Percentiles rank a stretch among this genome's conserved stretches.
Conservation (phyloP, 2,888 invertebrate species). For the Eristalis intricaria region DNA sequence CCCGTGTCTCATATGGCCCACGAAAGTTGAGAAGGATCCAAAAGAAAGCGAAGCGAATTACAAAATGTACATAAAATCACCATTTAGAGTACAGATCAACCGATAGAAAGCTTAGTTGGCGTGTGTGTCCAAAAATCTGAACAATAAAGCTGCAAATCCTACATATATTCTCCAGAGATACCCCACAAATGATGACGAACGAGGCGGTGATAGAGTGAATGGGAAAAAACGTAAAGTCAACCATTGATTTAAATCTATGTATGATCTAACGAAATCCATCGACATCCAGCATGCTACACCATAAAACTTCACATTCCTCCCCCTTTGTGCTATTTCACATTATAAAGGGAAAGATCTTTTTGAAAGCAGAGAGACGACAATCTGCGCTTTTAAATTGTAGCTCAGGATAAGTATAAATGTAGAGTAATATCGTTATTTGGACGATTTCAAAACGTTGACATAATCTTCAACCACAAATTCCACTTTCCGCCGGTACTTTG, state of each 20-base stretch:
- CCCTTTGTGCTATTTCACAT: neutral
- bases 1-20: no score
- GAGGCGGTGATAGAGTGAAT: neutral
- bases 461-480: constrained; percentile 62
- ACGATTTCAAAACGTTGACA: constrained; percentile 48
- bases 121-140: no score
- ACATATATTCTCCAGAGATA: neutral
- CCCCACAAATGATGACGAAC: neutral
- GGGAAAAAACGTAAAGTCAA: neutral
- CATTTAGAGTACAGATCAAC: no score
- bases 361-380: constrained; percentile 28
- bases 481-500: constrained; percentile 57
- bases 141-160: neutral
- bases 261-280: neutral
- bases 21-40: no score
- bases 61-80: no score
- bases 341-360: neutral
- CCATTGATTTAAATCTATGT: neutral
- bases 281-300: neutral
- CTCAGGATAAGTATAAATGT: constrained; percentile 43
- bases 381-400: constrained; percentile 38
- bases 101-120: no score
- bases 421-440: constrained; percentile 44
- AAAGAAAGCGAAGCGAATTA: no score
- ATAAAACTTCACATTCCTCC: neutral